Percentiles rank a stretch among this genome's conserved stretches.
These are phyloP conservation scores for Dendrocincla tyrannina DNA, from an alignment of 2,797 vertebrate genomes.

Conservation along the genomic window DNA sequence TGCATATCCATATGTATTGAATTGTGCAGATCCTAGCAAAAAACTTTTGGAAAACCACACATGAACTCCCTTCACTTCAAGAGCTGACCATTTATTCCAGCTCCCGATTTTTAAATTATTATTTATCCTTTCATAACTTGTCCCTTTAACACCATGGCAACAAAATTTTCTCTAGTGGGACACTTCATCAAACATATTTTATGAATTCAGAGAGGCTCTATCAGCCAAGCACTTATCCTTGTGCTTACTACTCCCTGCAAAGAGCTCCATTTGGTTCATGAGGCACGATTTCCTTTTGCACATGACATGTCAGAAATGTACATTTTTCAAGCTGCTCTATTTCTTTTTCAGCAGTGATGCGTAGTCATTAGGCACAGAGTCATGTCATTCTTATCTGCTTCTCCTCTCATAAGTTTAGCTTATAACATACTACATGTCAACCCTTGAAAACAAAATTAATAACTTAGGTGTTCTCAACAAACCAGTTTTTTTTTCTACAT, in stretches of 20 bases:
- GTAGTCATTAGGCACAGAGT: neutral
- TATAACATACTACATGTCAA: neutral
- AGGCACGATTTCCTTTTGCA: neutral
- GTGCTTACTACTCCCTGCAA: neutral
- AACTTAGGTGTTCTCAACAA: neutral
- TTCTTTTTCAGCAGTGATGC: neutral
- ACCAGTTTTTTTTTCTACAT: neutral
- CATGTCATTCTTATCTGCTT: neutral
- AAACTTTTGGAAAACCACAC: neutral
- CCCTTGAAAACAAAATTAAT: neutral
- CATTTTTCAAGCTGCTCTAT: neutral
- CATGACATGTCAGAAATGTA: neutral
- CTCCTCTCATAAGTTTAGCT: neutral
- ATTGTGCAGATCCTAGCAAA: neutral
- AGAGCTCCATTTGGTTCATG: neutral
- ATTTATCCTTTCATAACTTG: neutral
- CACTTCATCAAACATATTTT: neutral
- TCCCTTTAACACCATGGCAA: neutral
- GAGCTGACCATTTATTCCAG: neutral
- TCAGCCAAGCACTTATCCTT: neutral
- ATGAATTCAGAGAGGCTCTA: neutral
- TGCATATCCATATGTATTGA: neutral
- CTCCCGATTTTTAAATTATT: neutral
- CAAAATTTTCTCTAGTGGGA: neutral
- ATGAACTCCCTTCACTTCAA: neutral